Conservation (phyloP, 2,113 vertebrate species). For the Sander vitreus region DNA sequence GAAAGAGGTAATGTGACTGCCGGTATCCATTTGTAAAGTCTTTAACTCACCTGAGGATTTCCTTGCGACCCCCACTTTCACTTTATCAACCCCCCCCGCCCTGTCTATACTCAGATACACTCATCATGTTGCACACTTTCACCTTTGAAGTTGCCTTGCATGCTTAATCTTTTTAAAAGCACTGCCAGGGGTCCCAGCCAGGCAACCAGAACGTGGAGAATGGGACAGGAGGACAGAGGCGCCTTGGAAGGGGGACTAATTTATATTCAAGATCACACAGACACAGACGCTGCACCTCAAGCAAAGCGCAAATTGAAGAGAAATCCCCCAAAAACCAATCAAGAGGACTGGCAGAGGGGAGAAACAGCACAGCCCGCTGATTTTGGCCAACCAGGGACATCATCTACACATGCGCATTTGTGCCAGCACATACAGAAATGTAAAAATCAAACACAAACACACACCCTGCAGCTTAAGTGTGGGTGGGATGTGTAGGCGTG, state of each 20-base stretch:
- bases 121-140: slow-evolving; percentile 55
- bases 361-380: slow-evolving; percentile 8
- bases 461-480: slow-evolving; percentile 37
- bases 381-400: slow-evolving; percentile 51
- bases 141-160: slow-evolving; percentile 76
- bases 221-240: slow-evolving; percentile 51
- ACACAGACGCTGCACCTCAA: slow-evolving; percentile 56
- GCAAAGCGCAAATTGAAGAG: slow-evolving; percentile 61
- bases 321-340: slow-evolving; percentile 44
- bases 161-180: slow-evolving; percentile 68
- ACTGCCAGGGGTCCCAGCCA: slow-evolving; percentile 67
- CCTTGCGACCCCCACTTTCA: slow-evolving; percentile 36
- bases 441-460: slow-evolving; percentile 50
- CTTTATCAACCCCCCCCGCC: slow-evolving; percentile 25
- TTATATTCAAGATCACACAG: slow-evolving; percentile 72
- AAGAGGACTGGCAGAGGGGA: slow-evolving; percentile 10
- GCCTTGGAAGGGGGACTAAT: slow-evolving; percentile 42
- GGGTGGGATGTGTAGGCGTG: slow-evolving; percentile 44
- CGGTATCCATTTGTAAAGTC: slow-evolving; percentile 51
- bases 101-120: slow-evolving; percentile 31
- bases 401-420: background rate
- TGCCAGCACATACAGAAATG: slow-evolving; percentile 44
- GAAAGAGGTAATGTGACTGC: slow-evolving; percentile 54
- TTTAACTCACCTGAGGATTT: slow-evolving; percentile 58
- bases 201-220: slow-evolving; percentile 58